Evolutionary conservation across 37 sponge, comb jelly and placozoan species (phyloP).

Genomic region (Aphrocallistes beatrix): DNA sequence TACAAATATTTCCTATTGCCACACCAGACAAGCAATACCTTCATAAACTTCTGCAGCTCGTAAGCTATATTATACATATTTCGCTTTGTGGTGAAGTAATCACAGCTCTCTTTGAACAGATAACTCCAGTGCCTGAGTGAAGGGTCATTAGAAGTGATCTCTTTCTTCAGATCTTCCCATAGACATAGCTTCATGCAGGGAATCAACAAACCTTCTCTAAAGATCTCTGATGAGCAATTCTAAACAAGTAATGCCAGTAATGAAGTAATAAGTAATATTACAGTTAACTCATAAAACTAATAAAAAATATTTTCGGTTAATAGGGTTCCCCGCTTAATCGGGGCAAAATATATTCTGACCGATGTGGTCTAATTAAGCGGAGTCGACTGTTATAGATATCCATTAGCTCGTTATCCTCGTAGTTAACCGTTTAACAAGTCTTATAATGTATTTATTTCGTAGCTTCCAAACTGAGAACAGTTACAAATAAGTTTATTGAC

Average conservation of each 20-base stretch:
- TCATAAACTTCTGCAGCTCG: not conserved
- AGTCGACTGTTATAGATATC: not conserved
- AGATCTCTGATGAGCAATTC: slow-evolving; percentile 53
- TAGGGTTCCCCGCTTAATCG: not conserved
- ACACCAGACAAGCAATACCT: too few relatives aligned
- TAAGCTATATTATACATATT: slow-evolving; percentile 3
- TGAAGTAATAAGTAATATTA: not conserved
- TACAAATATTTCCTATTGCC: too few relatives aligned
- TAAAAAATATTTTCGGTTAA: not conserved
- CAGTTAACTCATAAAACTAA: not conserved
- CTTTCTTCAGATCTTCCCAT: slow-evolving; percentile 32
- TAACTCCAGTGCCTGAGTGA: slow-evolving; percentile 36
- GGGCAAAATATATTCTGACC: not conserved
- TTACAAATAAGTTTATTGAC: too few relatives aligned
- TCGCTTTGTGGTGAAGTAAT: not conserved
- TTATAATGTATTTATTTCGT: too few relatives aligned
- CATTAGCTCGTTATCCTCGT: too few relatives aligned
- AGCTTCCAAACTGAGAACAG: too few relatives aligned
- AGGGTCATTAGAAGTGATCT: slow-evolving; percentile 38
- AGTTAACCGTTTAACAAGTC: too few relatives aligned
- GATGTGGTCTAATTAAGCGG: not conserved
- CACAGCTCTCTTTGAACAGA: slow-evolving; percentile 7
- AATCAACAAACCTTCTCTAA: slow-evolving; percentile 58
- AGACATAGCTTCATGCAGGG: slow-evolving; percentile 54
- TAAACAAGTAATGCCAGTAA: slow-evolving; percentile 23